Conservation (phyloP, 2,888 invertebrate genomes). For the Tryphoninae sp. region DNA sequence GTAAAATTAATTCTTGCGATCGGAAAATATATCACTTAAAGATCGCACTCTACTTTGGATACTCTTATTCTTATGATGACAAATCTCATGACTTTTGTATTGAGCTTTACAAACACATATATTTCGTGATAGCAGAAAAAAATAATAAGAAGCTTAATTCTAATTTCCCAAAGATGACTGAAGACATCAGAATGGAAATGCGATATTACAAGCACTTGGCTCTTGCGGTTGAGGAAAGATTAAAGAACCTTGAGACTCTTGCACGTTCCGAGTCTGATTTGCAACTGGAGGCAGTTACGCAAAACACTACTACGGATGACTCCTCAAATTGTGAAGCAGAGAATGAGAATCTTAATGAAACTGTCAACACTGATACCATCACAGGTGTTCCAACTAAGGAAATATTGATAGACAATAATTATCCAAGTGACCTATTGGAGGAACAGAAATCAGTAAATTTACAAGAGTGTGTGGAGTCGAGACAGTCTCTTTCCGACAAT, state of each 20-base stretch:
- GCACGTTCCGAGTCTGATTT: conserved; percentile 19
- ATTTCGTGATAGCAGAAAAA: background rate
- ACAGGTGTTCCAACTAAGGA: background rate
- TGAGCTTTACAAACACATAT: background rate
- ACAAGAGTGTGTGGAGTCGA: conserved; percentile 10
- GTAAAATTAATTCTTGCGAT: conserved; percentile 70
- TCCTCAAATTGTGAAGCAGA: conserved; percentile 61
- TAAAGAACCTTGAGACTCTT: conserved; percentile 75
- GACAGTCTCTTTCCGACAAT: conserved; percentile 53
- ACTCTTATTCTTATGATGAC: too few species aligned
- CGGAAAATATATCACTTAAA: background rate
- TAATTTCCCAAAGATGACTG: conserved; percentile 84
- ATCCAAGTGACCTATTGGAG: background rate
- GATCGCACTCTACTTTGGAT: too few species aligned
- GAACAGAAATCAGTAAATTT: conserved; percentile 16
- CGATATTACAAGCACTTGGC: conserved; percentile 86
- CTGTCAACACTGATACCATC: background rate
- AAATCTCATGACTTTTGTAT: too few species aligned
- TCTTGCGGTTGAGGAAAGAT: conserved; percentile 85
- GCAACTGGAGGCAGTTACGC: background rate
- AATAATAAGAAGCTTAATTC: conserved; percentile 39
- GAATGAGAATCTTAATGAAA: conserved; percentile 45
- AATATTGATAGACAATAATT: background rate
- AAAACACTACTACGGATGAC: conserved; percentile 54
- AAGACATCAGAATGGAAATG: conserved; percentile 86